Evolutionary conservation across 2,797 vertebrate species (phyloP).

Genomic region (Lacerta bilineata): DNA sequence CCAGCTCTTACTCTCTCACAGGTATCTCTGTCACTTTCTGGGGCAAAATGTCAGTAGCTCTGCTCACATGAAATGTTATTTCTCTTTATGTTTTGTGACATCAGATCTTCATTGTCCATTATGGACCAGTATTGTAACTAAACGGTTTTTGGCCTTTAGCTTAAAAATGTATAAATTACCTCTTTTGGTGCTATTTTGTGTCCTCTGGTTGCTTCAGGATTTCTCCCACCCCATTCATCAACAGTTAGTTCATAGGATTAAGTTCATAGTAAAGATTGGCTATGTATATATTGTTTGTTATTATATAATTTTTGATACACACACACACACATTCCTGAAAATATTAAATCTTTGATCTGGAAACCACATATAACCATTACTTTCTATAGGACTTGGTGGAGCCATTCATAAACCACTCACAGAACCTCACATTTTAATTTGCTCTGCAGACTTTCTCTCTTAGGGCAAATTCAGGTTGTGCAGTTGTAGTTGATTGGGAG

Average conservation of each 20-base stretch:
- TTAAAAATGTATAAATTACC: no score
- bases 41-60: background rate
- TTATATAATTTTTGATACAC: no score
- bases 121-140: no score
- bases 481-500: no score
- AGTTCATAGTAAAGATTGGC: no score
- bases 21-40: background rate
- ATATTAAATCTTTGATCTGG: background rate
- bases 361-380: background rate
- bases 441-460: background rate
- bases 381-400: background rate
- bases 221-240: no score
- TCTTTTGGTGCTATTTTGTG: no score
- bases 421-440: background rate
- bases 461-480: background rate
- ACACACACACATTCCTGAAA: background rate
- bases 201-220: no score
- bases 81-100: background rate
- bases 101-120: no score
- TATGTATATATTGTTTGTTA: no score
- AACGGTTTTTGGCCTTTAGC: no score
- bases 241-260: no score
- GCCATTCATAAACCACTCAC: background rate
- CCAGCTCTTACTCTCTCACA: background rate
- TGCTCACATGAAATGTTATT: constrained; percentile 2